Percentiles rank a stretch among this genome's conserved stretches.
Evolutionary conservation across 2,113 vertebrate species (phyloP).

Genomic region (Ceuthmochares aereus): DNA sequence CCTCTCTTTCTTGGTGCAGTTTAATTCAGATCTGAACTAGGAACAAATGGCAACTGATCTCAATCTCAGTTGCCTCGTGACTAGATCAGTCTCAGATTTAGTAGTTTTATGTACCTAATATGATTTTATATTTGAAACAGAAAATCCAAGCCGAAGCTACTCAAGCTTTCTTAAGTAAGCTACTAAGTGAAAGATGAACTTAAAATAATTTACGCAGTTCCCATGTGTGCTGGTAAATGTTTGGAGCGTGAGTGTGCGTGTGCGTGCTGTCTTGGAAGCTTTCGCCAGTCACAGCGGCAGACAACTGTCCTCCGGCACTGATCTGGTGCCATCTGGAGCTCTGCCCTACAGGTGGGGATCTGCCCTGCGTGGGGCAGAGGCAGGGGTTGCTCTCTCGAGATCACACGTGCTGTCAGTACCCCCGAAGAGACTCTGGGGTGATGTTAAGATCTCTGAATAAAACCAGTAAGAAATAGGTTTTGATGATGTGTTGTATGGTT

Average conservation of each 20-base stretch:
- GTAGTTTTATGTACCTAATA: background rate
- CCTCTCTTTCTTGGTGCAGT: background rate
- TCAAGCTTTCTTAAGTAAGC: background rate
- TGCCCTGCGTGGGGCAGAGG: background rate
- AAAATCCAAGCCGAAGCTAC: background rate
- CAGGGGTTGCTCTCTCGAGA: background rate
- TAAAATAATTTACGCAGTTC: background rate
- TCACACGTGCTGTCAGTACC: background rate
- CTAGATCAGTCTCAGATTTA: background rate
- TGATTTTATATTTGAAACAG: background rate
- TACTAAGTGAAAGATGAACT: background rate
- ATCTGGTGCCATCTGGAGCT: background rate
- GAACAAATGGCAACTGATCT: background rate
- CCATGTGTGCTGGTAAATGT: background rate
- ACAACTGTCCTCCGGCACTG: too few species aligned
- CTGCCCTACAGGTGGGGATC: background rate
- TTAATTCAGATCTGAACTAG: background rate
- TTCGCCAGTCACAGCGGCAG: background rate
- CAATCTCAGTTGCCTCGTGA: background rate
- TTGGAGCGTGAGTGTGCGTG: background rate
- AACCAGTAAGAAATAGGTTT: background rate
- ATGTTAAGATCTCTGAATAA: background rate
- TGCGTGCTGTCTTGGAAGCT: background rate
- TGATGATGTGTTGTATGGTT: background rate
- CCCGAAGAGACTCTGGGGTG: background rate